Percentiles rank a stretch among this genome's conserved stretches.
Conservation (phyloP, 2,113 vertebrate species). For the Dolichallabes microphthalmus region DNA sequence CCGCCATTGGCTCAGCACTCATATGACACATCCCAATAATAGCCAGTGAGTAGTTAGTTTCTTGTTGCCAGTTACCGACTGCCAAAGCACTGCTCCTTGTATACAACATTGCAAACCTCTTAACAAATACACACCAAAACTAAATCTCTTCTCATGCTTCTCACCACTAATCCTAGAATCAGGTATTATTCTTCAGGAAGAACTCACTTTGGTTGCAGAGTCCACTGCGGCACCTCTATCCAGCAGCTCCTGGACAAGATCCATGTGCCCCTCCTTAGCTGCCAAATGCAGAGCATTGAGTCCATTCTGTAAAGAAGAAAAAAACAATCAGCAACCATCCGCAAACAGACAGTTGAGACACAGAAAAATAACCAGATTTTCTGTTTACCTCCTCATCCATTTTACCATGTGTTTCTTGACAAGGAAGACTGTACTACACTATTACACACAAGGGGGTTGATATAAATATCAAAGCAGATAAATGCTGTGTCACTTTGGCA, state of each 20-base stretch:
- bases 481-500: slow-evolving; percentile 49
- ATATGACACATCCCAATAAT: slow-evolving; percentile 13
- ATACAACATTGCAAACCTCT: neutral
- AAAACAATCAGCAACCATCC: slow-evolving; percentile 26
- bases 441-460: neutral
- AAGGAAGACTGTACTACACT: neutral
- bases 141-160: neutral
- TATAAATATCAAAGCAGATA: slow-evolving; percentile 52
- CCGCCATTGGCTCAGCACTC: neutral
- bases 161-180: neutral
- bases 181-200: neutral
- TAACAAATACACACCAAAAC: neutral
- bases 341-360: neutral
- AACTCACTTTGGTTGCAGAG: slow-evolving; percentile 90
- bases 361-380: neutral
- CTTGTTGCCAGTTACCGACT: neutral
- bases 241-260: slow-evolving; percentile 93
- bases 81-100: neutral
- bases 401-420: slow-evolving; percentile 17
- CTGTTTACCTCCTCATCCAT: slow-evolving; percentile 49
- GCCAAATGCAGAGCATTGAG: slow-evolving; percentile 96
- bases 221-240: slow-evolving; percentile 88
- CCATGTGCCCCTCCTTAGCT: slow-evolving; percentile 95
- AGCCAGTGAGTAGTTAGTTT: neutral
- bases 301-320: slow-evolving; percentile 82